Evolutionary conservation across 2,113 vertebrate genomes (phyloP).

Genomic region (Urocynchramus pylzowi): DNA sequence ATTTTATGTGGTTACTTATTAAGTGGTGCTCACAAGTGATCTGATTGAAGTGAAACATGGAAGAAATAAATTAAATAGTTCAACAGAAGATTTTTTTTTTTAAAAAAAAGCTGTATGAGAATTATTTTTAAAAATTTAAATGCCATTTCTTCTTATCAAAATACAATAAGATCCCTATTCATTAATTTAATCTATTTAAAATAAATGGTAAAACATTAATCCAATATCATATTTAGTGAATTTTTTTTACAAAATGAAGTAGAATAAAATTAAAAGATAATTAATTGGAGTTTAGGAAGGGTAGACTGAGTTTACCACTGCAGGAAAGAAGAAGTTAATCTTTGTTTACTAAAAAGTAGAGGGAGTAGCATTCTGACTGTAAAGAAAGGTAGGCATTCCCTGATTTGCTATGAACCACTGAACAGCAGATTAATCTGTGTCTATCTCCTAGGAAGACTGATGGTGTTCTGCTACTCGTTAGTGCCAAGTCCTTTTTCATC

Average conservation of each 20-base stretch:
- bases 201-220: background rate
- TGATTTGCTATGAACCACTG: slow-evolving; percentile 39
- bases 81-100: background rate
- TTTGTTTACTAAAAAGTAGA: background rate
- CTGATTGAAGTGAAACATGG: background rate
- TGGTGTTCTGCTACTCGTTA: background rate
- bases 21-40: background rate
- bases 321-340: slow-evolving; percentile 4
- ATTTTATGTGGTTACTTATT: background rate
- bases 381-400: background rate
- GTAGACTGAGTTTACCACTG: background rate
- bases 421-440: slow-evolving; percentile 52
- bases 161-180: accelerated
- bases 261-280: background rate
- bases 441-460: slow-evolving; percentile 53
- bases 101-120: accelerated
- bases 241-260: background rate
- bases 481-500: slow-evolving; percentile 29
- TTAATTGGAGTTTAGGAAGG: background rate
- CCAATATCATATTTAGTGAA: background rate
- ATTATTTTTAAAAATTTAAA: background rate
- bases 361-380: background rate
- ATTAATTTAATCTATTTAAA: background rate
- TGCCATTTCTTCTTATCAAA: background rate
- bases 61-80: background rate